Evolutionary conservation across 2,113 vertebrate species (phyloP).

Genomic region (Leptobrachium ailaonicum): DNA sequence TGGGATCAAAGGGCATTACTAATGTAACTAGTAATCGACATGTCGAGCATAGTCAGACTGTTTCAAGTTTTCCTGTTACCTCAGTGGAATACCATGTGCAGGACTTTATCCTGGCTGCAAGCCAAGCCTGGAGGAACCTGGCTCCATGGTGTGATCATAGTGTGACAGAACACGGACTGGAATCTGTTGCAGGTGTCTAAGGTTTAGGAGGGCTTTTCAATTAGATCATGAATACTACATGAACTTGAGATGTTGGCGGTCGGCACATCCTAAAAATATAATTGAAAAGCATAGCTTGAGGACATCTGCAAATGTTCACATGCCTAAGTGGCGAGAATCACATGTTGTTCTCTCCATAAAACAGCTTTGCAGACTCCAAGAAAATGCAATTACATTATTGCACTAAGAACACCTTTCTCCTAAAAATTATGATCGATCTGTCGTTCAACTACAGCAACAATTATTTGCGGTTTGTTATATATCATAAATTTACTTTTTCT

Average conservation of each 20-base stretch:
- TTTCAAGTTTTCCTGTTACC: slow-evolving; percentile 38
- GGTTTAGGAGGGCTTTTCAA: slow-evolving; percentile 26
- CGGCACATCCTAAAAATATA: slow-evolving; percentile 48
- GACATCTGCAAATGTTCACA: slow-evolving; percentile 29
- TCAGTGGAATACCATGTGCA: background rate
- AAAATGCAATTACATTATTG: background rate
- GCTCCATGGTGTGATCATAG: background rate
- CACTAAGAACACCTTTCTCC: too few species aligned
- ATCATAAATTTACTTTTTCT: too few species aligned
- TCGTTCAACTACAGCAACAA: too few species aligned
- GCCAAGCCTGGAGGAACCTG: background rate
- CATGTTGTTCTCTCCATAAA: slow-evolving; percentile 2
- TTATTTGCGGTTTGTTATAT: too few species aligned
- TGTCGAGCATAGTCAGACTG: slow-evolving; percentile 13
- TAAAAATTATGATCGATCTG: too few species aligned
- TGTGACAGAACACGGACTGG: background rate
- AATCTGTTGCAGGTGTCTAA: slow-evolving; percentile 45
- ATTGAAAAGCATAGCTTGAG: slow-evolving; percentile 29
- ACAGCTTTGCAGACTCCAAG: slow-evolving; percentile 1
- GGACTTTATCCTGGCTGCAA: slow-evolving; percentile 35
- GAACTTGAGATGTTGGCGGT: slow-evolving; percentile 36
- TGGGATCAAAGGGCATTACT: slow-evolving; percentile 1
- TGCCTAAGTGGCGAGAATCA: background rate
- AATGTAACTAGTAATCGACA: background rate
- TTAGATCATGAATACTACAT: slow-evolving; percentile 30